Evolutionary conservation across 2,797 vertebrate species (phyloP), one percentile per base, ranked within the genome.

Genomic region (Hippopotamyrus pictus): DNA sequence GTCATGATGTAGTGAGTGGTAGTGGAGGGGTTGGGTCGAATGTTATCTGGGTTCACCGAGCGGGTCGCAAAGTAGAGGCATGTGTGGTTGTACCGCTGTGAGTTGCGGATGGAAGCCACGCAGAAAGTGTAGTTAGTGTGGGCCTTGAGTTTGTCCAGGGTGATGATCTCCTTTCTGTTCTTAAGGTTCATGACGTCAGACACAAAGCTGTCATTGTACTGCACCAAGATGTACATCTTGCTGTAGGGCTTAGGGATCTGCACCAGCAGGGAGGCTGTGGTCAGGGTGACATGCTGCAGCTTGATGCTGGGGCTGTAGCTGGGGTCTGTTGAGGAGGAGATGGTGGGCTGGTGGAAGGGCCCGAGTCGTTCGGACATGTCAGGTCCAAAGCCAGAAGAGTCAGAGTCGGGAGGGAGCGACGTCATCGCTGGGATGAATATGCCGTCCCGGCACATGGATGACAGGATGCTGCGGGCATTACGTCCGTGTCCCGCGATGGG

Each of bases 1-100:
- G 98, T 99, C 97, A 99, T 98, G 90, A 99, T 99, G 93, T 99
- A 99, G 92, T 99, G 98, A 0, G 97, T 98, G n/a, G 98, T 99
- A 88, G 98, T 99, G 91, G 98, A 99, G 6, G 98, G 96, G 90
- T 95, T 97, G 83, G 97, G 96, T 19, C 96, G 94, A 88, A 95
- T 95, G 79, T 98, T 96, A 5, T 97, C 96, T 0, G 93, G 94
- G 88, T 95, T 96, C n/a, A 95, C 96, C 86, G 96, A 95, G 17
- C 97, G 94, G 0, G 98, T 99, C 89, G 97, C 95, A 91, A 99
- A 99, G 88, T 96, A 96, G 89, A 99, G 93, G 91, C 99, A 99
- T 90, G 98, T 99, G 93, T 99, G 98, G 94, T 99, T 99, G 93
- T 96, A 96, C 6, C 98, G 97, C 88, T 98, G 98, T 62, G 97